These are phyloP conservation scores for Drymonia ruficornis DNA, from an alignment of 2,888 invertebrate species.

Conservation along the genomic window DNA sequence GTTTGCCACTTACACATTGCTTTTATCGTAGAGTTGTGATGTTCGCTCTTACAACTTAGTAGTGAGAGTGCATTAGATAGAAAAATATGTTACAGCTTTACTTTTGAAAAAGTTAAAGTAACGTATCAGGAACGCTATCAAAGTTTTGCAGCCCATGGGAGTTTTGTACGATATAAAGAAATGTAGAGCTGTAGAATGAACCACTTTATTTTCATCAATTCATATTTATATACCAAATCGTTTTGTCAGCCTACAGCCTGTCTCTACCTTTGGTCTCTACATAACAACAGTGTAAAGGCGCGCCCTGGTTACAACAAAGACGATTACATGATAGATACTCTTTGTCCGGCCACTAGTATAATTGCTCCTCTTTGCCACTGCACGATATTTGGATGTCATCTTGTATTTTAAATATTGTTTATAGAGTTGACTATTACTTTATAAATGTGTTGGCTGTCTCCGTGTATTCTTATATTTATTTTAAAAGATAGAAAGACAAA, in stretches of 20 bases:
- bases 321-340: constrained; percentile 27
- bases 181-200: neutral
- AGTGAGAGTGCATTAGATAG: neutral
- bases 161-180: neutral
- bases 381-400: too few species aligned
- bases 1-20: constrained; percentile 19
- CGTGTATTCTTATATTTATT: too few species aligned
- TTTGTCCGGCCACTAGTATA: neutral
- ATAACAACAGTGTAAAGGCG: neutral
- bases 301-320: constrained; percentile 25
- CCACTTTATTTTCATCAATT: too few species aligned
- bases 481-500: too few species aligned
- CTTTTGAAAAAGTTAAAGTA: neutral
- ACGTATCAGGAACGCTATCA: neutral
- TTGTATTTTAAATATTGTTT: too few species aligned
- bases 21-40: constrained; percentile 6
- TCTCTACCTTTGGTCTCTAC: neutral
- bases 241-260: too few species aligned
- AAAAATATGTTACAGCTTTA: neutral
- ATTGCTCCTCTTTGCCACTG: neutral
- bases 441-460: too few species aligned
- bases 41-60: neutral
- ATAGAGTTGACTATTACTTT: too few species aligned
- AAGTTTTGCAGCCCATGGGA: constrained; percentile 1
- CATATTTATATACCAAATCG: too few species aligned